A percentile compares a stretch with the other conserved stretches of the same genome.
Conservation (phyloP, 1,140 invertebrate species). For the Heliconius congener region DNA sequence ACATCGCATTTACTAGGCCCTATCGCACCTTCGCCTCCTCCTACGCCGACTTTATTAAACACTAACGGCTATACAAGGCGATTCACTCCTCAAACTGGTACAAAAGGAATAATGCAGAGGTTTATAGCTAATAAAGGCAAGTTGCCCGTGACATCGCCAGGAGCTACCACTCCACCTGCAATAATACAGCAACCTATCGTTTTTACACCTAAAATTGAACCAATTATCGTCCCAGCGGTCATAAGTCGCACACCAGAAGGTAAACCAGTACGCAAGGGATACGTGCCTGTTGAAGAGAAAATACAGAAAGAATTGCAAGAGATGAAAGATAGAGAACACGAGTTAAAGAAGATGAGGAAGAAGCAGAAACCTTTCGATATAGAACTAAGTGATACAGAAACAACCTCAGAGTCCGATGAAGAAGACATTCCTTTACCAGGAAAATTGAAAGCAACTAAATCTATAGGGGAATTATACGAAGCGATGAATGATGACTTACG, state of each 20-base stretch:
- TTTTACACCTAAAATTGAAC: constrained; percentile 54
- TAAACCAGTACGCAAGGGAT: constrained; percentile 84
- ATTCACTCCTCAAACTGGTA: constrained; percentile 83
- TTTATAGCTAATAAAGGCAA: constrained; percentile 88
- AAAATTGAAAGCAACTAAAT: constrained; percentile 81
- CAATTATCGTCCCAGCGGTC: constrained; percentile 60
- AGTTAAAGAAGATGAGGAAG: constrained; percentile 85
- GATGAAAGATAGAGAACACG: constrained; percentile 87
- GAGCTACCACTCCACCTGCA: constrained; percentile 52
- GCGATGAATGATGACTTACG: constrained; percentile 71
- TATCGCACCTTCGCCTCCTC: constrained; percentile 60
- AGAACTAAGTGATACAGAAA: constrained; percentile 78
- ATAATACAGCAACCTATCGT: constrained; percentile 48
- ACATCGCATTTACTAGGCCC: constrained; percentile 82
- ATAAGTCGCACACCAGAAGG: constrained; percentile 81
- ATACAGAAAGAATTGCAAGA: constrained; percentile 89
- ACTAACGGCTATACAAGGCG: constrained; percentile 79
- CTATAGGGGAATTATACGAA: constrained; percentile 82
- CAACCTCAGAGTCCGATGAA: constrained; percentile 80
- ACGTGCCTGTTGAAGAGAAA: constrained; percentile 88
- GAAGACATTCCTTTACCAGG: constrained; percentile 82
- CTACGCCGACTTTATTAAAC: constrained; percentile 54
- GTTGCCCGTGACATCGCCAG: constrained; percentile 71
- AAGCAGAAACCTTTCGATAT: constrained; percentile 80
- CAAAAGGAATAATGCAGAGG: constrained; percentile 89